Evolutionary conservation across 2,797 vertebrate genomes (phyloP), one percentile per base, ranked within the genome.

Genomic region (Argentina silus): DNA sequence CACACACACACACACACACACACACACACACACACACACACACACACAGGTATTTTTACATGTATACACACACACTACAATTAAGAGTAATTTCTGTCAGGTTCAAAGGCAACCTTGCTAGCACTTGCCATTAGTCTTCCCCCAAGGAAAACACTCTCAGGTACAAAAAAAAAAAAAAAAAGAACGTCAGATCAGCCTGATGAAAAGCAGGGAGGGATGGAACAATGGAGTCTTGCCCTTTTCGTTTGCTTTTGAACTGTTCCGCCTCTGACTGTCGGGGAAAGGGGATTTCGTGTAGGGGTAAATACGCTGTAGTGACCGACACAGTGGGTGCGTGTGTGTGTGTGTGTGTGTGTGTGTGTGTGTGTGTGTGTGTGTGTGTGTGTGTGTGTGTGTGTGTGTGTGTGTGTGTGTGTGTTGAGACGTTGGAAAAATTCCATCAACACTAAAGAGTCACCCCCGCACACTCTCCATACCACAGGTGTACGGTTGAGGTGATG

Each of bases 141-240:
- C 78, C 85, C 53, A 84, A 84, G 75, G 84, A 89, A 89, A 89
- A 87, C 78, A 90, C 66, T 86, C 83, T 81, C 67, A 74, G 70
- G 23, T 77, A 76, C 74, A 79, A 72, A 72, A 80, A 78, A 79
- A 81, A 69, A 42, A 56, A 59, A 57, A 71, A 80, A 73, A 78
- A 78, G 78, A 84, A 88, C 80, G 84, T 86, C 87, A 86, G 78
- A 80, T 67, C 77, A 74, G 84, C 73, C 85, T 89, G 86, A 90
- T 88, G 89, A 90, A 90, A 90, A 85, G 78, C 84, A 87, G 88
- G 81, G 84, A 84, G 81, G 78, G 84, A 84, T 63, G 72, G 81
- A 86, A 90, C 84, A 90, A 88, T 84, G 79, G 86, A 82, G 72
- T 78, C 70, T 10, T 42, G 17, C 7, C 27, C 8, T 79, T 72